phyloP scores from a whole-genome alignment of 1,140 invertebrate genomes.

The Drosophila watanabei region DNA sequence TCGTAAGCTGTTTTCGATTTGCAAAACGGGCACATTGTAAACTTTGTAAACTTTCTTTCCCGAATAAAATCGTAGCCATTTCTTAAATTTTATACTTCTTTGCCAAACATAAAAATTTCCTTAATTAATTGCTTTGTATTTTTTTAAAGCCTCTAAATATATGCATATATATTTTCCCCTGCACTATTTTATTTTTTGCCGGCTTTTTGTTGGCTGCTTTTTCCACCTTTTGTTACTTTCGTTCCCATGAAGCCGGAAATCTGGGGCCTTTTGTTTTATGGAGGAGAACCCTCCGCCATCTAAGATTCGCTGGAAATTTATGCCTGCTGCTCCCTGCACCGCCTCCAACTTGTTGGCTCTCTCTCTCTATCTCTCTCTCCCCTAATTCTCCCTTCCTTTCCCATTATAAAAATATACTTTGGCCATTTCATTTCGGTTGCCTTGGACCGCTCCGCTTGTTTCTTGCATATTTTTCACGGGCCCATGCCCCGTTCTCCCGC shows the following conservation, averaged over 20 bases:
- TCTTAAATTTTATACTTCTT: neutral
- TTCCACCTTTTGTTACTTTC: constrained; percentile 33
- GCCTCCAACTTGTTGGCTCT: neutral
- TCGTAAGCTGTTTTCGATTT: no score
- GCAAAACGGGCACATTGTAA: no score
- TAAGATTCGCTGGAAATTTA: constrained; percentile 65
- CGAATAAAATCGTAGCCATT: neutral
- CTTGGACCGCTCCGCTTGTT: constrained; percentile 39
- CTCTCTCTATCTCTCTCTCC: neutral
- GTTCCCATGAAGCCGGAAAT: constrained; percentile 49
- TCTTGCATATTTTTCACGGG: constrained; percentile 80
- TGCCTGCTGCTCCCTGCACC: constrained; percentile 24
- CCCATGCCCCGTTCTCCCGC: constrained; percentile 34
- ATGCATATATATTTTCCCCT: constrained; percentile 3
- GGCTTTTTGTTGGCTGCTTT: constrained; percentile 29
- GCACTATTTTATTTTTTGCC: constrained; percentile 15
- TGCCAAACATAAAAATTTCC: neutral
- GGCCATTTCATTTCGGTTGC: constrained; percentile 71
- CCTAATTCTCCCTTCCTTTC: constrained; percentile 27
- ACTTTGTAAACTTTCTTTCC: neutral
- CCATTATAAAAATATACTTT: constrained; percentile 68
- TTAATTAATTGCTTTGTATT: neutral
- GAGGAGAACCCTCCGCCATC: constrained; percentile 46
- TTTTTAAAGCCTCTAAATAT: neutral
- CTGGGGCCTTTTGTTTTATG: constrained; percentile 47